phyloP scores from a whole-genome alignment of 2,888 invertebrate genomes.

The Rhagophthalmus giganteus region DNA sequence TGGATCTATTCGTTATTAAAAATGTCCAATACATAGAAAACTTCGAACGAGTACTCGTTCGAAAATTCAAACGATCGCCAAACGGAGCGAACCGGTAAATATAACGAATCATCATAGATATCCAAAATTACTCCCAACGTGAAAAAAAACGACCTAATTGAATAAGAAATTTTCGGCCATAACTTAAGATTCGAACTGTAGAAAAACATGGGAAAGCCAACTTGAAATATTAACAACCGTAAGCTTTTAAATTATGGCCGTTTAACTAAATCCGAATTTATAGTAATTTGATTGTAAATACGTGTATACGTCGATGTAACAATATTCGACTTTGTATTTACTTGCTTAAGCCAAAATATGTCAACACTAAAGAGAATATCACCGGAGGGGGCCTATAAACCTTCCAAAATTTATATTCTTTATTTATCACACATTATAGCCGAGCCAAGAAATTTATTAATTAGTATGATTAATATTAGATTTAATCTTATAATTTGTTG shows the following conservation, averaged over 20 bases:
- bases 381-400: neutral
- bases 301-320: neutral
- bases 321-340: neutral
- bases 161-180: too few relatives aligned
- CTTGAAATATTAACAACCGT: too few relatives aligned
- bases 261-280: neutral
- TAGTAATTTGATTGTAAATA: neutral
- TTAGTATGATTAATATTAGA: neutral
- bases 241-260: neutral
- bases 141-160: too few relatives aligned
- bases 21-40: too few relatives aligned
- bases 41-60: too few relatives aligned
- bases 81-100: too few relatives aligned
- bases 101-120: too few relatives aligned
- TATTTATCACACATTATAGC: neutral
- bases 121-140: too few relatives aligned
- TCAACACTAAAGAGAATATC: neutral
- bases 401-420: neutral
- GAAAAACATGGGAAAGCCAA: too few relatives aligned
- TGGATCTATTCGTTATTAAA: constrained; percentile 17
- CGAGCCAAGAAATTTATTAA: neutral
- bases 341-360: neutral
- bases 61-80: too few relatives aligned
- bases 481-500: neutral
- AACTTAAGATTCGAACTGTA: too few relatives aligned